Evolutionary conservation across 2,113 vertebrate genomes (phyloP), one percentile per base, ranked within the genome.

Genomic region (Crotophaga sulcirostris): DNA sequence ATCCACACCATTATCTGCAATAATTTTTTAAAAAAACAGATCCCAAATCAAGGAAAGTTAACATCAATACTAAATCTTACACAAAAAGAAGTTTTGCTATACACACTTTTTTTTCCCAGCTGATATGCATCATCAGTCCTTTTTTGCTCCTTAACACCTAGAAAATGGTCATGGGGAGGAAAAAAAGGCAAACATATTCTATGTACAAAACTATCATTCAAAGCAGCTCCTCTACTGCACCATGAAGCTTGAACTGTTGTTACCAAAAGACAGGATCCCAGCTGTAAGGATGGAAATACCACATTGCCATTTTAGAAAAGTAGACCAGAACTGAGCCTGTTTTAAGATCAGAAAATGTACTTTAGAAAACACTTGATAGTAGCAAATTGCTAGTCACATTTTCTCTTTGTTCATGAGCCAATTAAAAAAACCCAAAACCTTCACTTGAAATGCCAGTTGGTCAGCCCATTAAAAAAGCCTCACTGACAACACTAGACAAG

Each of bases 391-490:
- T 69, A 58, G 49, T 40, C 6, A 11, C 4, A 1, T 58, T 89
- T 58, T 18, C 69, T 79, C 49, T 55, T 85, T 13, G 4, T 16
- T 87, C 87, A 24, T 5, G 10, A 95, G n/a, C 45, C 67, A 95
- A 91, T 85, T 92, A 72, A 78, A 54, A 62, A 58, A 56, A 70
- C 81, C 33, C 42, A 28, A 52, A 38, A 31, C 45, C 31, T 82
- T 95, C 45, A 60, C 51, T 66, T 73, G 45, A 92, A 96, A 83
- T 69, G 75, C 45, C 80, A 87, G 20, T 80, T 85, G 76, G 64
- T 62, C 92, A 88, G 55, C 82, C 93, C 85, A 83, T 95, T 93
- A 81, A 90, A 95, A 93, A 94, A 72, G 49, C 42, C 34, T 69
- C n/a, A 44, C 34, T 73, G 45, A 68, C 38, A 84, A 63, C 38